phyloP scores from a whole-genome alignment of 2,113 vertebrate genomes.

The Rhinoderma darwinii region DNA sequence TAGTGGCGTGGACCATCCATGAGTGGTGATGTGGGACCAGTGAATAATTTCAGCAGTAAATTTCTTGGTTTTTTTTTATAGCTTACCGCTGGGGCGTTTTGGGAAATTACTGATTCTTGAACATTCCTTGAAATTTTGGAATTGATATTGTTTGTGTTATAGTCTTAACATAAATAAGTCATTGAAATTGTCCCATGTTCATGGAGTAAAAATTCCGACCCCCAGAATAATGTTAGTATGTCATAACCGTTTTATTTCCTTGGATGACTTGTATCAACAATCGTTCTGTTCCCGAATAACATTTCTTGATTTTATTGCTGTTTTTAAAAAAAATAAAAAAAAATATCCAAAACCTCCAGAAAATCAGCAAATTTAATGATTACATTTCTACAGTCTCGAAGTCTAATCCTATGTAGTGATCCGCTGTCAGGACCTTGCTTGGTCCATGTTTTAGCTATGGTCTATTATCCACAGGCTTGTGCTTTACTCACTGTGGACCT shows the following conservation, averaged over 20 bases:
- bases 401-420: too few relatives aligned
- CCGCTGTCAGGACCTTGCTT: too few relatives aligned
- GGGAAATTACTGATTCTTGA: neutral
- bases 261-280: neutral
- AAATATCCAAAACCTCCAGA: neutral
- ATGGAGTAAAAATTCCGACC: neutral
- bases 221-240: neutral
- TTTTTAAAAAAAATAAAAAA: neutral
- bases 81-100: neutral
- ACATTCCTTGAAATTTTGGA: neutral
- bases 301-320: neutral
- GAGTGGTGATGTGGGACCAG: too few relatives aligned
- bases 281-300: neutral
- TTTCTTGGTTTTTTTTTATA: neutral
- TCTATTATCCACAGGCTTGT: too few relatives aligned
- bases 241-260: neutral
- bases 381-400: too few relatives aligned
- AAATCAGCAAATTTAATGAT: neutral
- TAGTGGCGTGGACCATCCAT: too few relatives aligned
- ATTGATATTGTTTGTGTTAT: neutral
- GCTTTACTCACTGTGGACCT: too few relatives aligned
- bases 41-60: too few relatives aligned
- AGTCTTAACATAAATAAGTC: constrained; percentile 9
- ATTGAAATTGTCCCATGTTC: constrained; percentile 3
- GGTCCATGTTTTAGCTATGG: too few relatives aligned